These are phyloP conservation scores for Drosophila birchii DNA, from an alignment of 2,888 invertebrate genomes.

Conservation along the genomic window DNA sequence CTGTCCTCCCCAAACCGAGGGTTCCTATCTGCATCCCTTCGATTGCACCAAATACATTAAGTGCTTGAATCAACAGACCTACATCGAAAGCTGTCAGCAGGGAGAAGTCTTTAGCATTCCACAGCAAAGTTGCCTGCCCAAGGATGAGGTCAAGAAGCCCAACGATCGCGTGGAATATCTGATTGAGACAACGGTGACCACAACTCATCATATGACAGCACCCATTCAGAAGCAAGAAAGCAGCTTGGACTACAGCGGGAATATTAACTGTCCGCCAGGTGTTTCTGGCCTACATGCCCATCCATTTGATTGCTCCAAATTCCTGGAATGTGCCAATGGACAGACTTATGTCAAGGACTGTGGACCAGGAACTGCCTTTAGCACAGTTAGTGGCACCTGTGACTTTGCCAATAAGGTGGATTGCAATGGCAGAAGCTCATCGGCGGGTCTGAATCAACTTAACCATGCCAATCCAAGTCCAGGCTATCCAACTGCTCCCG, in stretches of 20 bases:
- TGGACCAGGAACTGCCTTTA: conserved; percentile 87
- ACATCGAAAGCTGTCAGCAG: conserved; percentile 87
- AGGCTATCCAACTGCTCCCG: neutral
- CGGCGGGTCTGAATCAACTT: no score
- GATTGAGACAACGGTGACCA: conserved; percentile 40
- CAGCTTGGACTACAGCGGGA: neutral
- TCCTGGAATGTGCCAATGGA: conserved; percentile 87
- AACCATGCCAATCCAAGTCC: neutral
- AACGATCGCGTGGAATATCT: conserved; percentile 78
- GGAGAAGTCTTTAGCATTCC: conserved; percentile 88
- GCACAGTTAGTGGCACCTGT: conserved; percentile 85
- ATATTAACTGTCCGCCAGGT: conserved; percentile 84
- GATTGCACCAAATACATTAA: conserved; percentile 88
- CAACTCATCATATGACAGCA: neutral
- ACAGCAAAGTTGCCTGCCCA: conserved; percentile 86
- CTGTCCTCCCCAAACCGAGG: conserved; percentile 86
- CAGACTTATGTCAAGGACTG: conserved; percentile 86
- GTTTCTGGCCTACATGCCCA: conserved; percentile 86
- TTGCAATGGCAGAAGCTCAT: conserved; percentile 72
- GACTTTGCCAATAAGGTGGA: conserved; percentile 87
- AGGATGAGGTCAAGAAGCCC: conserved; percentile 85
- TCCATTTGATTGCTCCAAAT: conserved; percentile 87
- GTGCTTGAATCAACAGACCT: conserved; percentile 88
- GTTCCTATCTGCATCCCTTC: conserved; percentile 84
- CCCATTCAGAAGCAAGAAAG: neutral